Conservation (phyloP, 2,888 invertebrate species). For the Acrobasis consociella region DNA sequence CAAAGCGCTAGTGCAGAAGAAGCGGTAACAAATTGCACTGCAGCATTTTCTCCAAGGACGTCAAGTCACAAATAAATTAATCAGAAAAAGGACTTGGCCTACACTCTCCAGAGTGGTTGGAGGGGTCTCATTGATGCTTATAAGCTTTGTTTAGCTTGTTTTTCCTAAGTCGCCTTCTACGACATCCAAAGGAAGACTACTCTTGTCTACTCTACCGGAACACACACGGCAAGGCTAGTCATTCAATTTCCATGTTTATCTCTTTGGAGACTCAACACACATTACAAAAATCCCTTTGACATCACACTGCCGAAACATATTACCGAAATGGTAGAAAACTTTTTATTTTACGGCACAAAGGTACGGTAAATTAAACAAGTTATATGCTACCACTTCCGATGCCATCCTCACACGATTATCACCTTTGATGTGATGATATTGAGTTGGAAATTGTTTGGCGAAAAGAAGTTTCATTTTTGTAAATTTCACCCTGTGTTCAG, state of each 20-base stretch:
- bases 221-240: too few relatives aligned
- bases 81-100: too few relatives aligned
- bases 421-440: conserved; percentile 41
- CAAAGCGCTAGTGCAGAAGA: too few relatives aligned
- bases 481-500: conserved; percentile 50
- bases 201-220: too few relatives aligned
- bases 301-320: conserved; percentile 42
- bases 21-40: too few relatives aligned
- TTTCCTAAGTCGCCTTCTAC: too few relatives aligned
- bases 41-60: too few relatives aligned
- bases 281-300: conserved; percentile 45
- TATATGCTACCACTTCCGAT: conserved; percentile 38
- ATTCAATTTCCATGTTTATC: not conserved
- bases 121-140: too few relatives aligned
- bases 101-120: too few relatives aligned
- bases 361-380: conserved; percentile 64
- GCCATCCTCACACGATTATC: conserved; percentile 37
- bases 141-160: too few relatives aligned
- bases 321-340: conserved; percentile 48
- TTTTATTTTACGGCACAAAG: conserved; percentile 62
- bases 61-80: too few relatives aligned
- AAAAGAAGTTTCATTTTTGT: conserved; percentile 38
- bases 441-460: conserved; percentile 39
- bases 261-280: not conserved
- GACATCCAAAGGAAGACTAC: too few relatives aligned